Evolutionary conservation across 2,113 vertebrate genomes (phyloP).

Genomic region (Xenus cinereus): DNA sequence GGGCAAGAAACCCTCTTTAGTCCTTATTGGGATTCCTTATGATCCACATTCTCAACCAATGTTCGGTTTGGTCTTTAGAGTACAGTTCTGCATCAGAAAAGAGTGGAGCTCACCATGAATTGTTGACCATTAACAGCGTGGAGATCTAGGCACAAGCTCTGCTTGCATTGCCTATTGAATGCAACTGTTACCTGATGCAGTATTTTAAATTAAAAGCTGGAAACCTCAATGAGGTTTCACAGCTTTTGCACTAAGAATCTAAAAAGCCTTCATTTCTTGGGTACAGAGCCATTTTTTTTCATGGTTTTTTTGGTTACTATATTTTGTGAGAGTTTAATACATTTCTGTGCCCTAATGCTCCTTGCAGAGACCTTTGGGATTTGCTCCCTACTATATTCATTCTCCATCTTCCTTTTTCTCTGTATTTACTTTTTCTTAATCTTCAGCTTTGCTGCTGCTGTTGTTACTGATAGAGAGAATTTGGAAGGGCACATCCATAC

Average conservation of each 20-base stretch:
- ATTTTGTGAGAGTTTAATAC: neutral
- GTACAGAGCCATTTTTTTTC: neutral
- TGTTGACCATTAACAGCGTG: neutral
- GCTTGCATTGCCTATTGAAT: neutral
- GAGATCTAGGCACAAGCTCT: neutral
- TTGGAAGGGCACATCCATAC: neutral
- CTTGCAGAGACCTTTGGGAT: neutral
- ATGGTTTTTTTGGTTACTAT: neutral
- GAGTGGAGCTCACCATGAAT: neutral
- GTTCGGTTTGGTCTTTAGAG: neutral
- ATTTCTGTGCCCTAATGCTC: neutral
- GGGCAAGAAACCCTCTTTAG: neutral
- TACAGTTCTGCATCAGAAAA: neutral
- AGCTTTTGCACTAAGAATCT: neutral
- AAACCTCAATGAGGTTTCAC: neutral
- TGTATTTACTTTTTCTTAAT: neutral
- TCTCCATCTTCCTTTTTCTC: neutral
- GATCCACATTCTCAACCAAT: neutral
- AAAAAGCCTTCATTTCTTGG: neutral
- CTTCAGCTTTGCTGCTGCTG: neutral
- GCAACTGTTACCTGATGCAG: neutral
- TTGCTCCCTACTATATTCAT: neutral
- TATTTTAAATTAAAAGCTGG: neutral
- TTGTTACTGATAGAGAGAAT: neutral
- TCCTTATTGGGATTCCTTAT: accelerated